phyloP scores from a whole-genome alignment of 2,888 invertebrate genomes.

The Noctua comes region DNA sequence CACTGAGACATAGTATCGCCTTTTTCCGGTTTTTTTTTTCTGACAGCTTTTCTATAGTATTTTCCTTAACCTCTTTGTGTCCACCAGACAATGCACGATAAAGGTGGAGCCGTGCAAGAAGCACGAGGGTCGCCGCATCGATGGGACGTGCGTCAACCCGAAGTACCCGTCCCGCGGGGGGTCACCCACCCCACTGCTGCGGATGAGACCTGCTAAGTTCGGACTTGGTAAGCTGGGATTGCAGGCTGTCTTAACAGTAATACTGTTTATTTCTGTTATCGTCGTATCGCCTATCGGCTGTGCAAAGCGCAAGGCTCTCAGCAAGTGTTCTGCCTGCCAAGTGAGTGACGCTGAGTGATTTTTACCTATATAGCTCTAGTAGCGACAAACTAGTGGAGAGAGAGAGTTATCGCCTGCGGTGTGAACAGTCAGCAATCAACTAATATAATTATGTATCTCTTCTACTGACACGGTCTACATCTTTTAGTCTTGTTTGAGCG shows the following conservation, averaged over 20 bases:
- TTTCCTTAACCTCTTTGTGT: not conserved
- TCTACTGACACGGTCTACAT: not conserved
- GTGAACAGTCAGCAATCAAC: not conserved
- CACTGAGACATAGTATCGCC: not conserved
- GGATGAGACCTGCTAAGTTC: conserved; percentile 70
- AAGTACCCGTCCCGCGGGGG: conserved; percentile 71
- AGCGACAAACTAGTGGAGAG: not conserved
- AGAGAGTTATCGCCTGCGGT: too few relatives aligned
- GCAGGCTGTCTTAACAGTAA: not conserved
- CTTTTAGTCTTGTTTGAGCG: not conserved
- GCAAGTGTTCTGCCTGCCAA: not conserved
- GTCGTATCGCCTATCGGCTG: not conserved
- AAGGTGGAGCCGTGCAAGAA: conserved; percentile 44
- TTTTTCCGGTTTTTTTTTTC: not conserved
- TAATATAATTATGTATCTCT: not conserved
- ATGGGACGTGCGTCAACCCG: conserved; percentile 67
- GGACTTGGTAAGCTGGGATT: conserved; percentile 62
- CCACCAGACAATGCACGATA: conserved; percentile 40
- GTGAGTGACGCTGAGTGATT: not conserved
- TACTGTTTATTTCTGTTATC: not conserved
- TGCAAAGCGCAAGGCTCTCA: not conserved
- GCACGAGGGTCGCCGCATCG: conserved; percentile 49
- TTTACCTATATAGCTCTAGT: not conserved
- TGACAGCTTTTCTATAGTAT: not conserved
- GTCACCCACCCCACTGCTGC: conserved; percentile 65